Base-by-base conservation (phyloP, 1,140 invertebrate genomes). In the Anastrepha ludens region DNA sequence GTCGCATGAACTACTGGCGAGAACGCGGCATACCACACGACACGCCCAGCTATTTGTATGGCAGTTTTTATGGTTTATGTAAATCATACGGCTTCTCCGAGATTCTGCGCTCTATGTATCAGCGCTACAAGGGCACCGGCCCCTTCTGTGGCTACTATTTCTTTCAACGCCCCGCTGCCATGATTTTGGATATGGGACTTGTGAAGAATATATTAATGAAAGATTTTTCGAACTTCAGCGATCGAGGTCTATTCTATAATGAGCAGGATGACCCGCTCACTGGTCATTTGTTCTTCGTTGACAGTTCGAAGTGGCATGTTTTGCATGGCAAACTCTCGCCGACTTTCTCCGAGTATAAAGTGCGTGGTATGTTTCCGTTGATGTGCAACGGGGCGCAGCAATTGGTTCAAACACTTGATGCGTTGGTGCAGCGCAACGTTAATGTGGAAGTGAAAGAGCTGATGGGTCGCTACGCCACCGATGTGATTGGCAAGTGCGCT, bases 391-490 rank as follows among this genome's bases (percentile, higher is more conserved):
- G 93, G 15, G 91, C 89, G 5, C 88, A 93, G 0, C 90, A 90
- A 81, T 90, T 93, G 89, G 91, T 94, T 58, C 20, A 87, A 0
- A 50, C 62, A 8, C 86, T 92, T 17, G 88, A 58, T 44, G 41
- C 41, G 3, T 7, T 41, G n/a, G 3, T 91, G 81, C 86, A 88
- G 1, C 85, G 85, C 6, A 55, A 47, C 11, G 2, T 1, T 7
- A 2, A 86, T 88, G 58, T 95, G 0, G 94, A 95, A 89, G 93
- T 95, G 44, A 94, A 95, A 17, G 94, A 96, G 29, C 89, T 95
- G 2, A 94, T 95, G 85, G 94, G 94, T 0, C 94, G 94, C 85
- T 96, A 94, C 88, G 94, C 95, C 0, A 96, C 95, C 78, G 96
- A 96, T 91, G 93, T 94, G 1, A 95, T 95, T 59, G 94, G 94